Evolutionary conservation across 2,113 vertebrate genomes (phyloP), one percentile per base, ranked within the genome.

Genomic region (Corvus hawaiiensis): DNA sequence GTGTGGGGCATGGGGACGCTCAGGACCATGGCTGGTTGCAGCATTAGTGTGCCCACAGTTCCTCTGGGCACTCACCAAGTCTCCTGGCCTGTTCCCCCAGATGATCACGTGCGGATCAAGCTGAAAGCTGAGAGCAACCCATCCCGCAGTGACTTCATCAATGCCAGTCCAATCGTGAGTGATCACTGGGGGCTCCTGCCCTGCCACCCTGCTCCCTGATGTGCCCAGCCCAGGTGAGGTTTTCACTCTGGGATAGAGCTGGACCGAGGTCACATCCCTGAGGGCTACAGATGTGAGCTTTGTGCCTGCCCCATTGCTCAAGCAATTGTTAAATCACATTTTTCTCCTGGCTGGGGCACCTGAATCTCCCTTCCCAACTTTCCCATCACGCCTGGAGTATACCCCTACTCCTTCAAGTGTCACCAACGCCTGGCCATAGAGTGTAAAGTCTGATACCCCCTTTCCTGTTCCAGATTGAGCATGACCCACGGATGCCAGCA

Each of bases 161-260:
- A 99, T 0, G 99, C 99, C 96, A 99, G 99, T 94, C 98, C 98
- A 5, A 99, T 99, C 3, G 99, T 99, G 98, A 99, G 99, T 98
- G 88, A 55, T 52, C 23, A 14, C 6, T 1, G 1, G 6, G 72
- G 59, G 23, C 11, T 91, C 16, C 49, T 85, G 32, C 66, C 44
- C 43, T 63, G 61, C 26, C 35, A 16, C 39, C 28, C 59, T 0
- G 0, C n/a, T 58, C 64, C 4, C 0, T 37, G 26, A 15, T 14
- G 16, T 37, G 79, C 46, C 80, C 62, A 41, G 54, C 69, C 49
- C 26, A 16, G 46, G n/a, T 8, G 1, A 77, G 73, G 33, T 33
- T 89, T n/a, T 28, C 7, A 0, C 18, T 68, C 21, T 33, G 49
- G 43, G n/a, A 10, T 0, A 5, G 80, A 71, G 46, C 84, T 19